Percentiles rank a stretch among this genome's conserved stretches.
Evolutionary conservation across 2,797 vertebrate genomes (phyloP).

Genomic region (Bovichtus variegatus): DNA sequence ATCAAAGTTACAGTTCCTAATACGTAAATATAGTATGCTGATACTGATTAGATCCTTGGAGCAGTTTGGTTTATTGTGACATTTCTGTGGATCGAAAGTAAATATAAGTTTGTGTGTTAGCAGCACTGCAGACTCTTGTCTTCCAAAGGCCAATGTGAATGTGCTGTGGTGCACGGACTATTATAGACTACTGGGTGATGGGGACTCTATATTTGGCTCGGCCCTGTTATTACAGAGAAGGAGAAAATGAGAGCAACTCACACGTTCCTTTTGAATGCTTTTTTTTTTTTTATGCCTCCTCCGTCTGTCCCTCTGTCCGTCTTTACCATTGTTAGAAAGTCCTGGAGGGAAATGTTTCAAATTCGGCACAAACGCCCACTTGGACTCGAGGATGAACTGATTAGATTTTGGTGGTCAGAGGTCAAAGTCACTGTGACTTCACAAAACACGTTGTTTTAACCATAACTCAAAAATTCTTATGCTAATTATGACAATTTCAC

Average conservation of each 20-base stretch:
- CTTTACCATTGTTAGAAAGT: no score
- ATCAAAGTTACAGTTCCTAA: background rate
- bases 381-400: no score
- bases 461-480: no score
- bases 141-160: slow-evolving; percentile 25
- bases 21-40: background rate
- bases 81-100: background rate
- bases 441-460: no score
- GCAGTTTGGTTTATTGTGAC: background rate
- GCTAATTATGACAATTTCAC: no score
- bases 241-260: slow-evolving; percentile 30
- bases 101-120: background rate
- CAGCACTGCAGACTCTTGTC: slow-evolving; percentile 1
- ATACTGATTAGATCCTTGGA: background rate
- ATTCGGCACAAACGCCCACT: no score
- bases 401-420: no score
- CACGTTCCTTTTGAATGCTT: background rate
- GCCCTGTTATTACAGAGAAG: slow-evolving; percentile 54
- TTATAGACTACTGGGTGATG: slow-evolving; percentile 51
- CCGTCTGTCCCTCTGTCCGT: no score
- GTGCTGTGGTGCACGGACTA: slow-evolving; percentile 36
- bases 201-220: slow-evolving; percentile 58
- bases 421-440: no score
- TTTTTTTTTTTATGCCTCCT: no score
- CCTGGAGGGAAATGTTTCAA: no score